Conservation (phyloP, 2,888 invertebrate genomes). For the Sminthurides aquaticus region DNA sequence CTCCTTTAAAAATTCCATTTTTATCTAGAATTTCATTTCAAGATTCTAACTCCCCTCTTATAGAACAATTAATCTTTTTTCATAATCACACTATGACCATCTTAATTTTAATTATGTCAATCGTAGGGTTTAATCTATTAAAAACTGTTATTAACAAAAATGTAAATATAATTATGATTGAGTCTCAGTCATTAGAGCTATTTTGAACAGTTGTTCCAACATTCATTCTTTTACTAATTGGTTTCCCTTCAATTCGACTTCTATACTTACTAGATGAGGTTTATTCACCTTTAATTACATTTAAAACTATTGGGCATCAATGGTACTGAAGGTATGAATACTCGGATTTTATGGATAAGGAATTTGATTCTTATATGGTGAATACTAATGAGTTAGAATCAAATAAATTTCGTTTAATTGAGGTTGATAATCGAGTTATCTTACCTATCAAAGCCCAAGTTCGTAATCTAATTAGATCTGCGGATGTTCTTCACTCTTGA, state of each 20-base stretch:
- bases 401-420: conserved; percentile 55
- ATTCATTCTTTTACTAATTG: conserved; percentile 30
- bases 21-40: conserved; percentile 52
- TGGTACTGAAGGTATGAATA: conserved; percentile 64
- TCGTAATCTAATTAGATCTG: conserved; percentile 57
- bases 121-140: conserved; percentile 55
- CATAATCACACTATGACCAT: conserved; percentile 58
- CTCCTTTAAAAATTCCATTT: conserved; percentile 36
- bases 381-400: conserved; percentile 48
- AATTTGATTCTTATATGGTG: conserved; percentile 60
- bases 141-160: conserved; percentile 54
- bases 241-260: conserved; percentile 30
- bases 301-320: conserved; percentile 32
- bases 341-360: conserved; percentile 55
- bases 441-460: conserved; percentile 57
- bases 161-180: conserved; percentile 42
- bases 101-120: conserved; percentile 56
- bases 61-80: conserved; percentile 61
- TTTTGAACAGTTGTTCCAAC: conserved; percentile 32
- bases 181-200: conserved; percentile 25
- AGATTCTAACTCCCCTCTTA: conserved; percentile 57
- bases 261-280: conserved; percentile 33
- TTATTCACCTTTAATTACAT: conserved; percentile 25
- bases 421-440: conserved; percentile 58
- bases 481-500: conserved; percentile 63